Evolutionary conservation across 2,888 invertebrate genomes (phyloP).

Genomic region (Hololepta plana): DNA sequence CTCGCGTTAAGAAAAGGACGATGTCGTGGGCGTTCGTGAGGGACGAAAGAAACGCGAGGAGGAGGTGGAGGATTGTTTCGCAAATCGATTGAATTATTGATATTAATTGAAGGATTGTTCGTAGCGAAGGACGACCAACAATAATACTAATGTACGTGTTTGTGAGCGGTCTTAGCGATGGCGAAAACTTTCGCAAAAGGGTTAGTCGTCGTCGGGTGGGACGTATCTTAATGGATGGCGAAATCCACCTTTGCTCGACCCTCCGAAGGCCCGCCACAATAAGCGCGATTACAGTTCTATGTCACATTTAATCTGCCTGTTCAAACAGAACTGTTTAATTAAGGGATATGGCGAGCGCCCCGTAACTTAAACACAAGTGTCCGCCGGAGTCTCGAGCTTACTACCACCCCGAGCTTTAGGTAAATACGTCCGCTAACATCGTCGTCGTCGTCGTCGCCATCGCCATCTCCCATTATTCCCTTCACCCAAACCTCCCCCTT

Average conservation of each 20-base stretch:
- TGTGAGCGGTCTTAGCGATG: too few relatives aligned
- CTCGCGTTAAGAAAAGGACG: too few relatives aligned
- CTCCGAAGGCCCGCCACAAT: constrained; percentile 28
- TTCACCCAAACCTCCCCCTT: constrained; percentile 7
- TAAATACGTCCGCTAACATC: constrained; percentile 14
- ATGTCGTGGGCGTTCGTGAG: too few relatives aligned
- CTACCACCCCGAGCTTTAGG: constrained; percentile 17
- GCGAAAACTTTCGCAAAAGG: too few relatives aligned
- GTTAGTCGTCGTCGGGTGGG: too few relatives aligned
- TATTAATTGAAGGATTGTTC: too few relatives aligned
- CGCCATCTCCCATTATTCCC: constrained; percentile 11
- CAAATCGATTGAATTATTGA: too few relatives aligned
- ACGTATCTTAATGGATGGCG: too few relatives aligned
- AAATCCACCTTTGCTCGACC: constrained; percentile 4
- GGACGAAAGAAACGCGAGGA: too few relatives aligned
- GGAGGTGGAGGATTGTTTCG: too few relatives aligned
- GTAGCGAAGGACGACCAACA: too few relatives aligned
- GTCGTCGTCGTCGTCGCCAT: constrained; percentile 2
- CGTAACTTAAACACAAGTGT: constrained; percentile 31
- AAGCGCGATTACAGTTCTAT: constrained; percentile 31
- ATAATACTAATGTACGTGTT: too few relatives aligned
- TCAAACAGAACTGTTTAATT: constrained; percentile 32
- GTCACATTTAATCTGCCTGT: constrained; percentile 32
- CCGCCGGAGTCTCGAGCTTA: constrained; percentile 22
- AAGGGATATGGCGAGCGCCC: constrained; percentile 28